These are phyloP conservation scores for Cebidichthys violaceus DNA, from an alignment of 2,113 vertebrate genomes.

Conservation along the genomic window DNA sequence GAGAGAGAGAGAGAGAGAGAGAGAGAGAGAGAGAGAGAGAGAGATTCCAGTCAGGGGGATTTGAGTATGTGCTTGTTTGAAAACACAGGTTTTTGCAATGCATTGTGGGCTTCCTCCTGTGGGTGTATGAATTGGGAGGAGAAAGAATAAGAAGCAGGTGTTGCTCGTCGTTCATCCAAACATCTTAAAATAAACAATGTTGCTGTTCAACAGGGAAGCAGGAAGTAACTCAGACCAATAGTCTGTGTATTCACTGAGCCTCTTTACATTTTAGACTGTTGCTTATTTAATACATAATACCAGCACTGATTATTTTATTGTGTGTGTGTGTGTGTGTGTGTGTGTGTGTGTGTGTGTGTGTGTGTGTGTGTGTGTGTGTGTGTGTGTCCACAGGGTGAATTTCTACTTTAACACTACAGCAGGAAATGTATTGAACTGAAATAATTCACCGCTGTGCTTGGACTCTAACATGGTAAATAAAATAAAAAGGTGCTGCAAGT, in stretches of 20 bases:
- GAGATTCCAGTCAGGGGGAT: neutral
- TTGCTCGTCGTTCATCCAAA: neutral
- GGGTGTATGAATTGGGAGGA: neutral
- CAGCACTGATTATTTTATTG: too few species aligned
- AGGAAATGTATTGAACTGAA: neutral
- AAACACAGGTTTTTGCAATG: neutral
- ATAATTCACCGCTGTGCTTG: neutral
- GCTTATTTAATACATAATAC: neutral
- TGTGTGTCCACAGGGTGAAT: too few species aligned
- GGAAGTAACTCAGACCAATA: neutral
- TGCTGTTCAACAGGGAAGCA: neutral
- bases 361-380: too few species aligned
- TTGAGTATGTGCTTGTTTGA: neutral
- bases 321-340: too few species aligned
- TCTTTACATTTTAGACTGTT: neutral
- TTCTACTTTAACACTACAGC: neutral
- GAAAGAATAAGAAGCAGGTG: neutral
- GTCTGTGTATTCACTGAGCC: neutral
- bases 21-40: too few species aligned
- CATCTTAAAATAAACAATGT: neutral
- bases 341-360: too few species aligned
- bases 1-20: too few species aligned
- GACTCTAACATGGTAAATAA: neutral
- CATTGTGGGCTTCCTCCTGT: neutral
- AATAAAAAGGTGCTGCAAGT: constrained; percentile 2